Conservation (phyloP, 2,888 invertebrate genomes). For the Ptilodon capucinus region DNA sequence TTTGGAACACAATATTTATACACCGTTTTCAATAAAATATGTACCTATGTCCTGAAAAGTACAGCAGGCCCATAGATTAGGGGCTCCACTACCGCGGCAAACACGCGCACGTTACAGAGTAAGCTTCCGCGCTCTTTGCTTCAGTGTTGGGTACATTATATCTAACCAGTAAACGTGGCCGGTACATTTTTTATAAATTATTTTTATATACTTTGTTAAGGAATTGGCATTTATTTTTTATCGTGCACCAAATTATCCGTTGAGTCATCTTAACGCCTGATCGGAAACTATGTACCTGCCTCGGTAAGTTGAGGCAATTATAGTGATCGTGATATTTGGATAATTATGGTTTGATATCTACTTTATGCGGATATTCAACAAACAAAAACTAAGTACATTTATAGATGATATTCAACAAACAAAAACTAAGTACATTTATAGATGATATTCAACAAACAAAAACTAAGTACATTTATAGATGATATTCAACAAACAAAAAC, state of each 20-base stretch:
- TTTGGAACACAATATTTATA: too few species aligned
- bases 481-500: too few species aligned
- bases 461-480: too few species aligned
- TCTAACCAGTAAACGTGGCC: neutral
- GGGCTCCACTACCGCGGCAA: too few species aligned
- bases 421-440: too few species aligned
- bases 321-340: conserved; percentile 9
- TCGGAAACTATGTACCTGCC: conserved; percentile 2
- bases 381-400: too few species aligned
- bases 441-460: too few species aligned
- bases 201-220: conserved; percentile 1
- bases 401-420: too few species aligned
- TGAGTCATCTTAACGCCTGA: conserved; percentile 8
- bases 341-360: conserved; percentile 4
- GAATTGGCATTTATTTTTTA: conserved; percentile 7
- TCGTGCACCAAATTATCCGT: neutral
- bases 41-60: too few species aligned
- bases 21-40: too few species aligned
- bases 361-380: neutral
- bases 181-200: neutral
- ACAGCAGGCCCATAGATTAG: too few species aligned
- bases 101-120: too few species aligned
- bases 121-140: neutral
- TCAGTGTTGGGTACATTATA: neutral
- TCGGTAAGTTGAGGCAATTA: conserved; percentile 4